Evolutionary conservation across 1,140 invertebrate species (phyloP), one percentile per base, ranked within the genome.

Genomic region (Pectinophora gossypiella): DNA sequence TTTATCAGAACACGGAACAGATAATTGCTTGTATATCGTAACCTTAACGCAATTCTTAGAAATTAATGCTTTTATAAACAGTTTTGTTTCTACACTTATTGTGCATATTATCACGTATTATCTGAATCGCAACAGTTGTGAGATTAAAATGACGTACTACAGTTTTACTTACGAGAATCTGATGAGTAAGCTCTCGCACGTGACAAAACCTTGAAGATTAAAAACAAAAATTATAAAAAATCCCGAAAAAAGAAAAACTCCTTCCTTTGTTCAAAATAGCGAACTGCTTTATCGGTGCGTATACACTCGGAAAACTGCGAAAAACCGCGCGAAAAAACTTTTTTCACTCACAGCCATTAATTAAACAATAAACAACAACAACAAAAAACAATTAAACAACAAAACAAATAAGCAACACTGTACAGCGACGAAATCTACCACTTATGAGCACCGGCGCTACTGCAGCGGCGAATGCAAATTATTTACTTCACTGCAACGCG

Each of bases 391-490:
- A 68, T 44, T 59, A 50, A 70, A 69, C 58, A 70, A 71, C 54
- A 61, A 68, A 67, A 40, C 19, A 55, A 70, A 66, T 68, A 56
- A 64, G 59, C 51, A 70, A 76, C 79, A 84, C 83, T 86, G 54
- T 72, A 78, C 64, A 86, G 83, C 73, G 83, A 83, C 76, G 32
- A 61, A 68, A 61, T 42, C 40, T 72, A 85, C 77, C 81, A 85
- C 83, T 86, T 23, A 86, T 86, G 52, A 86, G 83, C 66, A 65
- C 72, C 68, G 51, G 35, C 27, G 44, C 60, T 54, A 62, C 72
- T 80, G 83, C 80, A 81, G 72, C 74, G 63, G 45, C 56, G 48
- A 59, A 76, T 84, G 80, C 77, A 84, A 84, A 76, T 78, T 83
- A 84, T 84, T 84, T 84, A 84, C 76, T 46, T 48, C 45, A 65